Conservation (phyloP, 2,797 vertebrate species). For the Sternarchorhynchus goeldii region DNA sequence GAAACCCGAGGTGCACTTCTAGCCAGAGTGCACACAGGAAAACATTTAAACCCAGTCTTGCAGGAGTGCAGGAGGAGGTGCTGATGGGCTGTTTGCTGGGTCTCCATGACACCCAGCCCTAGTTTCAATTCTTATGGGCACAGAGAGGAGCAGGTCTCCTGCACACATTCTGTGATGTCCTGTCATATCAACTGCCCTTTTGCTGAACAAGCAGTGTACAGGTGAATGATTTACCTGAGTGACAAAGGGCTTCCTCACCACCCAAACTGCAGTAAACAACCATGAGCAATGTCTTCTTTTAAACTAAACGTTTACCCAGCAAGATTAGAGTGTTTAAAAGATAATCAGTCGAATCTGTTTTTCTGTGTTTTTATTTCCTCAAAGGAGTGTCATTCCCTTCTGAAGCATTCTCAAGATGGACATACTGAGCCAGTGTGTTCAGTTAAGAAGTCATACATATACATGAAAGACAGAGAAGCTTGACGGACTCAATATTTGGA, state of each 20-base stretch:
- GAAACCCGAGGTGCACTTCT: too few relatives aligned
- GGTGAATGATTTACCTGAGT: slow-evolving; percentile 48
- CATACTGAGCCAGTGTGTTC: too few relatives aligned
- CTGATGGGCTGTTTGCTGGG: too few relatives aligned
- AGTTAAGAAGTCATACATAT: too few relatives aligned
- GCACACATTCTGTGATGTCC: slow-evolving; percentile 20
- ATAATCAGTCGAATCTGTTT: slow-evolving; percentile 35
- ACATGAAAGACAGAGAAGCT: too few relatives aligned
- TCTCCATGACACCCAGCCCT: too few relatives aligned
- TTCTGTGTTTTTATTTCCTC: slow-evolving; percentile 14
- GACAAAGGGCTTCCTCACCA: slow-evolving; percentile 39
- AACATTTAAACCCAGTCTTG: too few relatives aligned
- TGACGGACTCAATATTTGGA: too few relatives aligned
- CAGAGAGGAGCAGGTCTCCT: not conserved
- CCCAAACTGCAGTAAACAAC: slow-evolving; percentile 33
- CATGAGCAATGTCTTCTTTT: slow-evolving; percentile 32
- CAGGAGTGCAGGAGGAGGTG: too few relatives aligned
- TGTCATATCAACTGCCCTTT: slow-evolving; percentile 27
- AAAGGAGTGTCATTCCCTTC: slow-evolving; percentile 16
- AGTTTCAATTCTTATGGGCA: too few relatives aligned
- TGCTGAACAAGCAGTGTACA: slow-evolving; percentile 13
- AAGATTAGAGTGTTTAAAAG: slow-evolving; percentile 44
- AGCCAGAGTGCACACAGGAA: too few relatives aligned
- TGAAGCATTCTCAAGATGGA: not conserved
- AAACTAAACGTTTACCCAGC: slow-evolving; percentile 36